phyloP scores from a whole-genome alignment of 2,113 vertebrate genomes.

The Dendrocopos noguchii region DNA sequence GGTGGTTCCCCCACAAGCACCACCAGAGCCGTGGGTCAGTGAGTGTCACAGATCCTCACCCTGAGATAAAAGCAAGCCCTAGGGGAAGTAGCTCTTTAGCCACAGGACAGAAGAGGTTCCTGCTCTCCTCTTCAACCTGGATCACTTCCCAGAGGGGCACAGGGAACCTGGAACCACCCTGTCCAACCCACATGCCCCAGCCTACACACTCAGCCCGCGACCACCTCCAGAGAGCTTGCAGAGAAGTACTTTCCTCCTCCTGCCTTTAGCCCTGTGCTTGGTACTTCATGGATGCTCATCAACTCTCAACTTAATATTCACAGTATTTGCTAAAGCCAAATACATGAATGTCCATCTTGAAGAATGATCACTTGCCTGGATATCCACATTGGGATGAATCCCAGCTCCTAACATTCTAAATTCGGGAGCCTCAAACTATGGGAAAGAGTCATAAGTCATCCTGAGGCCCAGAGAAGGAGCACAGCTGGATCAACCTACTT shows the following conservation, averaged over 20 bases:
- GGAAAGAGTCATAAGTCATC: background rate
- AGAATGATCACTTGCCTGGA: background rate
- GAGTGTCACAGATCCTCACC: background rate
- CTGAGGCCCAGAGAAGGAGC: background rate
- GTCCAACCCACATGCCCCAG: background rate
- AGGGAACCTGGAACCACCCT: background rate
- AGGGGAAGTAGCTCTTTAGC: background rate
- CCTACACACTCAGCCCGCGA: background rate
- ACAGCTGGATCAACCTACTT: background rate
- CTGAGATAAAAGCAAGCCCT: background rate
- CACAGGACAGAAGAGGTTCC: background rate
- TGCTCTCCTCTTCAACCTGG: background rate
- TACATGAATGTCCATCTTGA: background rate
- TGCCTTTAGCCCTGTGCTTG: conserved; percentile 35
- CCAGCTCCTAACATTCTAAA: background rate
- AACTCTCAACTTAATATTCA: background rate
- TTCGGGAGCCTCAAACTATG: background rate
- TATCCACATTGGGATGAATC: background rate
- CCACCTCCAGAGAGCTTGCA: background rate
- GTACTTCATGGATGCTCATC: background rate
- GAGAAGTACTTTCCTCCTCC: background rate
- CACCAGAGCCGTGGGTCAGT: background rate
- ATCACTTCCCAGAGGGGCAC: background rate
- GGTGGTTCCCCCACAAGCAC: background rate
- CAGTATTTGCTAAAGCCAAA: background rate